Evolutionary conservation across 2,113 vertebrate genomes (phyloP).

Genomic region (Oenanthe melanoleuca): DNA sequence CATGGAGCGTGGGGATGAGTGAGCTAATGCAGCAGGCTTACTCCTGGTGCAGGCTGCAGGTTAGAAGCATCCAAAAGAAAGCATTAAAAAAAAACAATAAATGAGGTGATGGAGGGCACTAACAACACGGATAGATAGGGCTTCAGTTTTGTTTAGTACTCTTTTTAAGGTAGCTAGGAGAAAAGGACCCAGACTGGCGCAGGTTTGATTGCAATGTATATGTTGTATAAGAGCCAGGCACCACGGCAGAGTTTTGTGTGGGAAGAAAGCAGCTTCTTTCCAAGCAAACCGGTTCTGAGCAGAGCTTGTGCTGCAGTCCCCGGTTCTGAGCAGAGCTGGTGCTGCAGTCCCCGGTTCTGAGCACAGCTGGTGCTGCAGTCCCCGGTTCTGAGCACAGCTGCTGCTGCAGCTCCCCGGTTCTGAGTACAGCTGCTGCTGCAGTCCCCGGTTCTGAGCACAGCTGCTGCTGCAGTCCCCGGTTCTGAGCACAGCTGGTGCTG

Average conservation of each 20-base stretch:
- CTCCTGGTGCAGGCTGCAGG: not conserved
- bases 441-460: not conserved
- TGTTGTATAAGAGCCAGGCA: not conserved
- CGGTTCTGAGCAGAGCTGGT: not conserved
- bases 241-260: not conserved
- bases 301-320: not conserved
- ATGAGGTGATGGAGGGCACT: not conserved
- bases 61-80: not conserved
- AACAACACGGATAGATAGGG: fast-evolving
- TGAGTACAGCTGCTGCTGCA: too few species aligned
- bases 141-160: not conserved
- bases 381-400: too few species aligned
- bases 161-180: not conserved
- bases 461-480: not conserved
- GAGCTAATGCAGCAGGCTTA: fast-evolving
- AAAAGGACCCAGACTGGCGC: not conserved
- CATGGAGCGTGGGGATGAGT: fast-evolving
- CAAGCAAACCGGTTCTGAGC: not conserved
- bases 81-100: not conserved
- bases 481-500: too few species aligned
- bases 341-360: not conserved
- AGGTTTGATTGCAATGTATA: fast-evolving
- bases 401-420: too few species aligned
- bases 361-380: too few species aligned
- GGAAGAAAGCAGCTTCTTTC: not conserved